A percentile compares a stretch with the other conserved stretches of the same genome.
Evolutionary conservation across 1,140 invertebrate species (phyloP).

Genomic region (Bombus confusus): DNA sequence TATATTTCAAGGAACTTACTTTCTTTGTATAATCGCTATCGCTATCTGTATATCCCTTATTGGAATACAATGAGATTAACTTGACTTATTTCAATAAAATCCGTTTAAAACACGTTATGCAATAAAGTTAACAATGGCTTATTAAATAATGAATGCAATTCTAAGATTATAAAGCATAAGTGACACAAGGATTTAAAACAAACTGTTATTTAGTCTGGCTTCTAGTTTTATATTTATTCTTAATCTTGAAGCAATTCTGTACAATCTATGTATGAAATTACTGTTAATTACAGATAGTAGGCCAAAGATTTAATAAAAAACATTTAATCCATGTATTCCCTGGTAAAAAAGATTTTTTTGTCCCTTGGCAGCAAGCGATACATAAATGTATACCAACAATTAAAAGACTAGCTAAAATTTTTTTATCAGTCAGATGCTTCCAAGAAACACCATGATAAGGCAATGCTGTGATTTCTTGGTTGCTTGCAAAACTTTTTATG

Average conservation of each 20-base stretch:
- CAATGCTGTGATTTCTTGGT: constrained; percentile 78
- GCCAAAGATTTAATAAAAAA: constrained; percentile 67
- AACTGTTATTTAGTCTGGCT: constrained; percentile 53
- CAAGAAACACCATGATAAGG: constrained; percentile 78
- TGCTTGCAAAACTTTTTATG: constrained; percentile 52
- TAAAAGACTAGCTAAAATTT: constrained; percentile 79
- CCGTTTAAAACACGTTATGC: background rate
- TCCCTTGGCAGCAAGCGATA: constrained; percentile 71
- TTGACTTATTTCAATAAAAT: constrained; percentile 16
- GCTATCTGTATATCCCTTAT: constrained; percentile 17
- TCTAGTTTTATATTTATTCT: constrained; percentile 62
- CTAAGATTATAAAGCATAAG: constrained; percentile 1
- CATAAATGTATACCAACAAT: constrained; percentile 73
- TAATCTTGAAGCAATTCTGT: constrained; percentile 56
- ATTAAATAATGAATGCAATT: constrained; percentile 1
- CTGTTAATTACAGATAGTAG: constrained; percentile 58
- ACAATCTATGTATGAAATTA: constrained; percentile 67
- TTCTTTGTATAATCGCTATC: constrained; percentile 35
- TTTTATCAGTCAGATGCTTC: constrained; percentile 78
- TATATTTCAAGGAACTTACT: constrained; percentile 40
- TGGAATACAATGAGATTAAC: constrained; percentile 15
- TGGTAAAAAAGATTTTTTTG: constrained; percentile 42
- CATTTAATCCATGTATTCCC: constrained; percentile 50
- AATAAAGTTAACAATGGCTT: constrained; percentile 18
- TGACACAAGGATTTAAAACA: constrained; percentile 41